Evolutionary conservation across 2,888 invertebrate genomes (phyloP).

Genomic region (Psylliodes chrysocephalus): DNA sequence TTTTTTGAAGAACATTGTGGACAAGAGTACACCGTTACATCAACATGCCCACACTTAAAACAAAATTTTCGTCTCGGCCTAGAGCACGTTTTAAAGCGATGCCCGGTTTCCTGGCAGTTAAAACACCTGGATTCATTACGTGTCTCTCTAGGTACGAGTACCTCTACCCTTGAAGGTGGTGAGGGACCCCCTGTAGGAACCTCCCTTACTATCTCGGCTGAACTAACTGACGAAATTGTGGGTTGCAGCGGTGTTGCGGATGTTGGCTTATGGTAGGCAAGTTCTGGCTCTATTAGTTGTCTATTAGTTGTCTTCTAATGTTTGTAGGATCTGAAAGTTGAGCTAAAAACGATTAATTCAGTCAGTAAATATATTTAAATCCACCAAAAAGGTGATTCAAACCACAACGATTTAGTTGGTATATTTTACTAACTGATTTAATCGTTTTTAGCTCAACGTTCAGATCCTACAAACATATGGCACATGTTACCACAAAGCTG

Average conservation of each 20-base stretch:
- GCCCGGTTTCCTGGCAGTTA: background rate
- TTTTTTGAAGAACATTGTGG: background rate
- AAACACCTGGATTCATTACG: background rate
- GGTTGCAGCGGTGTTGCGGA: background rate
- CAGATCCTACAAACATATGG: too few species aligned
- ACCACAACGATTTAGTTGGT: too few species aligned
- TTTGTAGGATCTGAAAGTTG: too few species aligned
- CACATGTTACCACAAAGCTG: too few species aligned
- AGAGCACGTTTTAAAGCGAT: background rate
- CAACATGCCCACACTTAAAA: background rate
- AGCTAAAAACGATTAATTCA: too few species aligned
- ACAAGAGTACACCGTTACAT: background rate
- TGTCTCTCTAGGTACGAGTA: background rate
- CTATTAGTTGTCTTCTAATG: too few species aligned
- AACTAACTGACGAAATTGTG: background rate
- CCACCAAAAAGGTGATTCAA: too few species aligned
- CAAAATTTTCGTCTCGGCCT: background rate
- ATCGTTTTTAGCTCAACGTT: too few species aligned
- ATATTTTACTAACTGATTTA: too few species aligned
- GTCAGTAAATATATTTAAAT: too few species aligned
- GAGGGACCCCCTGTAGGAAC: too few species aligned
- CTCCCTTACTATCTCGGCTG: too few species aligned
- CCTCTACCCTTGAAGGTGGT: background rate
- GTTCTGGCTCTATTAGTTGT: conserved; percentile 6
- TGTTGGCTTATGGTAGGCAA: conserved; percentile 1